Evolutionary conservation across 2,888 invertebrate genomes (phyloP).

Genomic region (Halictus ligatus): DNA sequence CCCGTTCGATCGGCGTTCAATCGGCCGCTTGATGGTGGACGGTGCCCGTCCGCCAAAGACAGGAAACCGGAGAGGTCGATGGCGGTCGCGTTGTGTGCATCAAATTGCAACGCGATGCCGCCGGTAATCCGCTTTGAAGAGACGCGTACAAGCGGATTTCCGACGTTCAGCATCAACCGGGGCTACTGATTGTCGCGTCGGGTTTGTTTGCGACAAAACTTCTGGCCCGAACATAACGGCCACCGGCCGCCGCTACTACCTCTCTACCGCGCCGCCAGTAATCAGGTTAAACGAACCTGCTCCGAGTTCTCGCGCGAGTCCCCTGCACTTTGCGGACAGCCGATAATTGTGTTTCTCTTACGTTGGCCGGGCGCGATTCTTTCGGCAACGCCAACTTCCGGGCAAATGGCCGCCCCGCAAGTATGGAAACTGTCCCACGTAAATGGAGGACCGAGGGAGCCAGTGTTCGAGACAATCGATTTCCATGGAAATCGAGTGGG

Average conservation of each 20-base stretch:
- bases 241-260: background rate
- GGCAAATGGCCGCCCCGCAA: slow-evolving; percentile 6
- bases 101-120: slow-evolving; percentile 21
- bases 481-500: background rate
- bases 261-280: slow-evolving; percentile 20
- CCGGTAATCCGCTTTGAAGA: slow-evolving; percentile 46
- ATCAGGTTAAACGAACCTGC: slow-evolving; percentile 56
- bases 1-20: background rate
- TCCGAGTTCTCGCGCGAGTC: slow-evolving; percentile 50
- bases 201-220: slow-evolving; percentile 58
- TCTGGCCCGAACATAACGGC: slow-evolving; percentile 59
- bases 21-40: background rate
- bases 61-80: background rate
- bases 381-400: slow-evolving; percentile 1
- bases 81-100: background rate
- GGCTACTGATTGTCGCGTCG: slow-evolving; percentile 23
- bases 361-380: slow-evolving; percentile 20
- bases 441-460: background rate
- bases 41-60: background rate
- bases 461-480: background rate
- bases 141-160: slow-evolving; percentile 42
- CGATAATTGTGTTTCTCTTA: slow-evolving; percentile 56
- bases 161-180: slow-evolving; percentile 34
- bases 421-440: background rate
- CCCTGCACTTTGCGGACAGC: slow-evolving; percentile 43